Percentiles rank a stretch among this genome's conserved stretches.
phyloP scores from a whole-genome alignment of 1,140 invertebrate species.

The Bombus impatiens region DNA sequence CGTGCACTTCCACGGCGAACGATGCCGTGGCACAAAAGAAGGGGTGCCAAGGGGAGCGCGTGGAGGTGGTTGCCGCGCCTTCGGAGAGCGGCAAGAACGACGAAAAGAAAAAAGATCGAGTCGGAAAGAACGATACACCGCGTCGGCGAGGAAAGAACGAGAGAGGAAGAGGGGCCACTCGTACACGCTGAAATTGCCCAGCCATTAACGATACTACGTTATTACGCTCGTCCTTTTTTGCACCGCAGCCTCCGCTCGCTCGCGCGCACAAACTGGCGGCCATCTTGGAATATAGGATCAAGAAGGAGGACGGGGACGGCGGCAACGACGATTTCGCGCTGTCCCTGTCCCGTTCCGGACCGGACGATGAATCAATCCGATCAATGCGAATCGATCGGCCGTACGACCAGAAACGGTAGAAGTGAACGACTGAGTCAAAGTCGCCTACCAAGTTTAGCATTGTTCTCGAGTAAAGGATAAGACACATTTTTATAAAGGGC shows the following conservation, averaged over 20 bases:
- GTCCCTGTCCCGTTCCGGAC: conserved; percentile 6
- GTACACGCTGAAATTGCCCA: conserved; percentile 81
- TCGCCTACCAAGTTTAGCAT: too few species aligned
- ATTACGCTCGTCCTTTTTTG: conserved; percentile 82
- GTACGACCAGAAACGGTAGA: neutral
- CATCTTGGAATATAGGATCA: conserved; percentile 81
- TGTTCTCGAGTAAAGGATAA: too few species aligned
- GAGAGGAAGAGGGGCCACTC: conserved; percentile 68
- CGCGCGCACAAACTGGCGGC: conserved; percentile 70
- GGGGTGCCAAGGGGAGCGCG: neutral
- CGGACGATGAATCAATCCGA: conserved; percentile 48
- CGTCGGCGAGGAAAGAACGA: conserved; percentile 5
- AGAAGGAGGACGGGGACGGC: conserved; percentile 44
- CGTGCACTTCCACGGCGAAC: neutral
- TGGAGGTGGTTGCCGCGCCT: conserved; percentile 39
- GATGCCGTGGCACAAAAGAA: conserved; percentile 10
- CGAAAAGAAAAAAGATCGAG: conserved; percentile 1
- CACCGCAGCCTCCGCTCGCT: conserved; percentile 71
- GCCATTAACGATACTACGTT: conserved; percentile 82
- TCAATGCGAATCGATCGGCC: conserved; percentile 33
- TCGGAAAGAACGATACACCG: conserved; percentile 31
- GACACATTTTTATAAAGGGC: too few species aligned
- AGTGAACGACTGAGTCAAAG: too few species aligned
- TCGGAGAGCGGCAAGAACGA: conserved; percentile 26
- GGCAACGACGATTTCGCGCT: conserved; percentile 20